A percentile compares a stretch with the other conserved stretches of the same genome.
These are phyloP conservation scores for Dione juno DNA, from an alignment of 2,888 invertebrate genomes.

Conservation along the genomic window DNA sequence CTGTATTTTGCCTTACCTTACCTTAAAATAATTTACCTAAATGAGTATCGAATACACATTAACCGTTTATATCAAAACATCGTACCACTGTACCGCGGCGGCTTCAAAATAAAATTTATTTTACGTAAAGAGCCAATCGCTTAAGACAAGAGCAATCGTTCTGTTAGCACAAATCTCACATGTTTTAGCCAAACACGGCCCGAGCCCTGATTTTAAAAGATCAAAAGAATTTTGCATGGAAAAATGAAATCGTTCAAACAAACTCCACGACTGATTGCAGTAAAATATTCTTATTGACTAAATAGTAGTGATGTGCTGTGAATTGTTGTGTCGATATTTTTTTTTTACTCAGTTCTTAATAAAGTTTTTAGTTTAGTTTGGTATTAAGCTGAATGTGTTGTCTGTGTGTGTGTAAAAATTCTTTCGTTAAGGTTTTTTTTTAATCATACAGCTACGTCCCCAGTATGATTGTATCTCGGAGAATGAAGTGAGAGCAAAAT, in stretches of 20 bases:
- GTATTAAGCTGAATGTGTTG: no score
- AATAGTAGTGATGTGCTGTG: slow-evolving; percentile 32
- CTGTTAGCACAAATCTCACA: slow-evolving; percentile 25
- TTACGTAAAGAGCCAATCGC: slow-evolving; percentile 10
- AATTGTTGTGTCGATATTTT: slow-evolving; percentile 6
- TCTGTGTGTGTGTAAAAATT: no score
- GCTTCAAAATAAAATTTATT: not conserved
- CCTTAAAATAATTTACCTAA: no score
- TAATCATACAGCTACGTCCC: no score
- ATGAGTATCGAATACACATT: no score
- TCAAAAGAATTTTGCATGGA: slow-evolving; percentile 42
- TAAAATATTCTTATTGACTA: slow-evolving; percentile 39
- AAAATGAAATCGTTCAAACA: slow-evolving; percentile 45
- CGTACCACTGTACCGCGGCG: no score
- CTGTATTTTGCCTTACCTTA: no score
- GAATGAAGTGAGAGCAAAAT: no score
- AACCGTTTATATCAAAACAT: not conserved
- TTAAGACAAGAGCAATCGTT: slow-evolving; percentile 19
- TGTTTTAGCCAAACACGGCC: slow-evolving; percentile 35
- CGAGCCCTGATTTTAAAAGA: slow-evolving; percentile 42
- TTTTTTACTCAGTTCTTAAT: not conserved
- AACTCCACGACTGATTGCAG: slow-evolving; percentile 39
- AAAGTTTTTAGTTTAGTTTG: no score
- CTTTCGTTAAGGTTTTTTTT: no score
- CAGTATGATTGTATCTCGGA: no score